Percentiles rank a stretch among this genome's conserved stretches.
Conservation (phyloP, 1,140 invertebrate species). For the Drosophila lacteicornis region DNA sequence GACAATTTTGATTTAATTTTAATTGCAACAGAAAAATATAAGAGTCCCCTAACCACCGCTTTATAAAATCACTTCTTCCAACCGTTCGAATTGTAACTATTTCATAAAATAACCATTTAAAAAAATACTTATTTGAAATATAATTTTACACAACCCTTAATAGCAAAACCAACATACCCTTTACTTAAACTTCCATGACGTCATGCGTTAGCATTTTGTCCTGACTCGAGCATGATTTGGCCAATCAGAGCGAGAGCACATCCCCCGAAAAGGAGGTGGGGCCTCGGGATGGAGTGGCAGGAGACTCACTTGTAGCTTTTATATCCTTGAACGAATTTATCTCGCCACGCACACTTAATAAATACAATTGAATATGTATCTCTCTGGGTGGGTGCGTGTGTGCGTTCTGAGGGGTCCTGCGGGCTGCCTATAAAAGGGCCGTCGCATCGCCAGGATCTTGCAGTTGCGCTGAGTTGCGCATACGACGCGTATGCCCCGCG, state of each 20-base stretch:
- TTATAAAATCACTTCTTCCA: no score
- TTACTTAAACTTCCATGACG: conserved; percentile 48
- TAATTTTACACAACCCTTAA: neutral
- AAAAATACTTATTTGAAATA: neutral
- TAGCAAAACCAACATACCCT: neutral
- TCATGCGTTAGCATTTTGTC: conserved; percentile 67
- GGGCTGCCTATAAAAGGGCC: conserved; percentile 68
- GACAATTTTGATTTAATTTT: no score
- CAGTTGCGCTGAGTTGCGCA: conserved; percentile 70
- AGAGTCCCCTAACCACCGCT: no score
- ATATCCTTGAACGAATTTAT: conserved; percentile 83
- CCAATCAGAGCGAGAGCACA: conserved; percentile 75
- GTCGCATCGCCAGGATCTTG: conserved; percentile 64
- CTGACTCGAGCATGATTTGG: conserved; percentile 84
- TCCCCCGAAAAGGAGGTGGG: conserved; percentile 50
- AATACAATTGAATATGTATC: conserved; percentile 84
- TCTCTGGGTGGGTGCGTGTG: conserved; percentile 24
- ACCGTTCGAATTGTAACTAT: neutral
- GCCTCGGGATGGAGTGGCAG: conserved; percentile 46
- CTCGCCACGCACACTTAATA: conserved; percentile 82
- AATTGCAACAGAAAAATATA: no score
- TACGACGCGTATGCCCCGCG: conserved; percentile 61
- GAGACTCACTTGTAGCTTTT: conserved; percentile 80
- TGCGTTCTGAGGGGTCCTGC: conserved; percentile 15
- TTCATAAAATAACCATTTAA: no score